Percentiles rank a stretch among this genome's conserved stretches.
Conservation (phyloP, 2,888 invertebrate genomes). For the Galeruca laticollis region DNA sequence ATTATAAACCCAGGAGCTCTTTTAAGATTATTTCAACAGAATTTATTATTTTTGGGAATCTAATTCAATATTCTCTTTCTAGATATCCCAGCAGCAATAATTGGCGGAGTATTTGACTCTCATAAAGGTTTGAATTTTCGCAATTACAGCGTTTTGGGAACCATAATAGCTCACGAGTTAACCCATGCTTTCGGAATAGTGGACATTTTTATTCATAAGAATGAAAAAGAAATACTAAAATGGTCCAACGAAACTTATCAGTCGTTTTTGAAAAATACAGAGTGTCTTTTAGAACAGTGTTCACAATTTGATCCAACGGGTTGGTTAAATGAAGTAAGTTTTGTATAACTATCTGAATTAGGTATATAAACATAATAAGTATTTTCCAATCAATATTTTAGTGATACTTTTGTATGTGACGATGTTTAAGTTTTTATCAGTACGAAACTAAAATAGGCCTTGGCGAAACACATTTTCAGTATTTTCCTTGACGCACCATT, state of each 20-base stretch:
- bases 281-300: constrained; percentile 53
- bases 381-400: no score
- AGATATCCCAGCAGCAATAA: constrained; percentile 57
- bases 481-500: no score
- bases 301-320: constrained; percentile 36
- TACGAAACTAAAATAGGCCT: background rate
- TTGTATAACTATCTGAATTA: background rate
- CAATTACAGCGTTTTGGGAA: constrained; percentile 58
- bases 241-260: constrained; percentile 49
- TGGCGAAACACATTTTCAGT: no score
- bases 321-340: constrained; percentile 27
- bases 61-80: constrained; percentile 36
- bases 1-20: no score
- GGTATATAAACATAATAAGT: no score
- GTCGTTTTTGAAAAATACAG: constrained; percentile 41
- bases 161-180: constrained; percentile 59
- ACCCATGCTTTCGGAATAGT: constrained; percentile 52
- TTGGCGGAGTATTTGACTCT: constrained; percentile 53
- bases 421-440: background rate
- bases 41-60: background rate
- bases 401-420: no score
- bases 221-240: constrained; percentile 25
- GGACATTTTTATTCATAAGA: constrained; percentile 21
- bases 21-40: background rate
- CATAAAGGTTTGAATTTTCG: constrained; percentile 53